These are phyloP conservation scores for Pachliopta kotzebuea DNA, from an alignment of 2,888 invertebrate genomes.

Conservation along the genomic window DNA sequence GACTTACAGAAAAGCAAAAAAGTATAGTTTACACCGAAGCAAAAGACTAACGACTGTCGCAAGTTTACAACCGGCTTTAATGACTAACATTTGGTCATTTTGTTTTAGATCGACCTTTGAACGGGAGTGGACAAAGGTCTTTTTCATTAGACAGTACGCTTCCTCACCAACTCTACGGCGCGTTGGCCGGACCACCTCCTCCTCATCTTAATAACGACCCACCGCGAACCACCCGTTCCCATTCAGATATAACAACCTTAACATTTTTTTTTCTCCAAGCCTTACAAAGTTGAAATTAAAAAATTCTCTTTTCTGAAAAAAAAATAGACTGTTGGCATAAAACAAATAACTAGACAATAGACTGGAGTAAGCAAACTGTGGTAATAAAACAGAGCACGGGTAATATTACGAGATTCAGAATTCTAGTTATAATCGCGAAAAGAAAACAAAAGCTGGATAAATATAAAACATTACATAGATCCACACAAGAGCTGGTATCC, in stretches of 20 bases:
- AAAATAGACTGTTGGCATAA: no score
- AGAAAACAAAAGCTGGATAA: no score
- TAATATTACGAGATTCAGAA: no score
- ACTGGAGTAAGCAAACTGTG: no score
- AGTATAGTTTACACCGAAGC: slow-evolving; percentile 5
- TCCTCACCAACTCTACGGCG: background rate
- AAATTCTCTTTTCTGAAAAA: slow-evolving; percentile 13
- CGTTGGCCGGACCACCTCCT: slow-evolving; percentile 17
- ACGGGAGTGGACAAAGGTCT: slow-evolving; percentile 26
- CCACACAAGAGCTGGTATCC: no score
- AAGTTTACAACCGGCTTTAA: slow-evolving; percentile 15
- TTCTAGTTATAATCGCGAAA: no score
- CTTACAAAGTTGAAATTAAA: slow-evolving; percentile 22
- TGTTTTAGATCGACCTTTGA: slow-evolving; percentile 16
- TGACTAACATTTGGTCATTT: slow-evolving; percentile 25
- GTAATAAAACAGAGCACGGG: no score
- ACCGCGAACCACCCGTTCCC: background rate
- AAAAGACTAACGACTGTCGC: slow-evolving; percentile 13
- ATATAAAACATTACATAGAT: no score
- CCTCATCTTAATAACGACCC: slow-evolving; percentile 27
- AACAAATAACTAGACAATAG: no score
- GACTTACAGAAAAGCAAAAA: background rate
- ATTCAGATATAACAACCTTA: slow-evolving; percentile 18
- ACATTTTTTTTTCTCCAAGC: slow-evolving; percentile 21
- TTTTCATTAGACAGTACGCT: slow-evolving; percentile 18